phyloP scores from a whole-genome alignment of 2,888 invertebrate species.

The Gortyna flavago region DNA sequence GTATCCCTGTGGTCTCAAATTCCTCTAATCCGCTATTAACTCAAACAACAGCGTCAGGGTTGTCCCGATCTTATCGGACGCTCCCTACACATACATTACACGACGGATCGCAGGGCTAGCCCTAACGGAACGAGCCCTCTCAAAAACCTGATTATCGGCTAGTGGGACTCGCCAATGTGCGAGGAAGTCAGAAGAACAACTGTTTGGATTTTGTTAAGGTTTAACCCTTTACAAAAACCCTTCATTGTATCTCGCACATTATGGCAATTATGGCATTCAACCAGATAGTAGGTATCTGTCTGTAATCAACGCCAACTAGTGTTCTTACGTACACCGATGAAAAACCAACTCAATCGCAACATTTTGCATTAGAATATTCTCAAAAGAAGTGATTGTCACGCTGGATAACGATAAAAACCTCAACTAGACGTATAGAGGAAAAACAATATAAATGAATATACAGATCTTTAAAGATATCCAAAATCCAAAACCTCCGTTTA shows the following conservation, averaged over 20 bases:
- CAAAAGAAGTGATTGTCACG: too few relatives aligned
- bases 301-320: background rate
- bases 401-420: too few relatives aligned
- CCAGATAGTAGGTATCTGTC: background rate
- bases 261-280: background rate
- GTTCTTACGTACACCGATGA: background rate
- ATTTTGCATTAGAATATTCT: too few relatives aligned
- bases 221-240: background rate
- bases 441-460: background rate
- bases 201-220: background rate
- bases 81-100: constrained; percentile 33
- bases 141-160: constrained; percentile 54
- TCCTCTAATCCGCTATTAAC: constrained; percentile 27
- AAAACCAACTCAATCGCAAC: background rate
- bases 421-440: too few relatives aligned
- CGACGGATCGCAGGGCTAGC: constrained; percentile 32
- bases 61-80: constrained; percentile 43
- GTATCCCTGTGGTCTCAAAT: constrained; percentile 3
- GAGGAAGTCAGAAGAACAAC: constrained; percentile 18
- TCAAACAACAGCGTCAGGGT: constrained; percentile 41
- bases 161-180: constrained; percentile 10
- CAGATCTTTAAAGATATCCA: background rate
- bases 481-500: background rate
- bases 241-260: too few relatives aligned
- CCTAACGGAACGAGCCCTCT: constrained; percentile 47